Evolutionary conservation across 2,113 vertebrate genomes (phyloP), one percentile per base, ranked within the genome.

Genomic region (Benitochromis conjunctus): DNA sequence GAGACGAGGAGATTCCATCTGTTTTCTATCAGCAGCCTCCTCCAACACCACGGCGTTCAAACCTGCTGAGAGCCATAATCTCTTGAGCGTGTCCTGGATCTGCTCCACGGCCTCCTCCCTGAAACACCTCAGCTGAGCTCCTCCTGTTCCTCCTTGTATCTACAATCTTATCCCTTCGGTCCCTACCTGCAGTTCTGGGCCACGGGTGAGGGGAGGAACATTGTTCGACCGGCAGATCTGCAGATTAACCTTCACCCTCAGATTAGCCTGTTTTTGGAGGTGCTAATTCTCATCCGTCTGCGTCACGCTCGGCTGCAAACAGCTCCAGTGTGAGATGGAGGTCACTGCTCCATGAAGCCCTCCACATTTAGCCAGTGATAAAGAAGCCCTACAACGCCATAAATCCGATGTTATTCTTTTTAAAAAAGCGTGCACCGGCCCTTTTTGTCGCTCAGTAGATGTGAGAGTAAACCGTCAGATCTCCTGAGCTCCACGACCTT

Each of bases 401-500:
- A 0, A 0, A 71, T 43, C 0, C 16, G 0, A 71, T 46, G 4
- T 66, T 21, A 3, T 29, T 12, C 43, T 2, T 51, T 76, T 76
- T 5, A n/a, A 19, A 51, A 76, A 51, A 76, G 71, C 26, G 26
- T 34, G 71, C 71, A 4, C 8, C 16, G 12, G 1, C 71, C 71
- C 46, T 76, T 76, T 19, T 76, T 9, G 46, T 19, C 34, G 14
- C 36, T 66, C 36, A 41, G 36, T 3, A 21, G 53, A 55, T 55
- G 1, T 21, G 53, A 55, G 18, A n/a, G 53, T 21, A 21, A 21
- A 21, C 19, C 16, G 4, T 21, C 62, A 66, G 36, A 14, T 8
- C 69, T 76, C 46, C 46, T 13, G 43, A 55, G 54, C 54, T 54
- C 54, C 86, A 85, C 60, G 89, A 91, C 88, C 77, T 43, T 51